Evolutionary conservation across 2,888 invertebrate genomes (phyloP).

Genomic region (Cecidostiba fungosa): DNA sequence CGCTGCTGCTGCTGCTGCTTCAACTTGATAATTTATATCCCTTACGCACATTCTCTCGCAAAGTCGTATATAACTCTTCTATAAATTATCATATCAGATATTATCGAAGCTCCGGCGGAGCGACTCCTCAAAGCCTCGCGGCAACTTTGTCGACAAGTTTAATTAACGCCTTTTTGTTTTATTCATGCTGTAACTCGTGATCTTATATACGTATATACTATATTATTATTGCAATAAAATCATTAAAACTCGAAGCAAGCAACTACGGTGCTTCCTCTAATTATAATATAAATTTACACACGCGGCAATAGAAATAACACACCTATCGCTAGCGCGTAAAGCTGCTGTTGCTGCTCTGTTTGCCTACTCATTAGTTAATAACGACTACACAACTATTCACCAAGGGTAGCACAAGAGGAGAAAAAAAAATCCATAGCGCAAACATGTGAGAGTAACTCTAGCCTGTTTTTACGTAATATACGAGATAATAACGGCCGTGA

Average conservation of each 20-base stretch:
- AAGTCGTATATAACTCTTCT: conserved; percentile 16
- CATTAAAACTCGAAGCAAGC: neutral
- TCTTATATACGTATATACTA: neutral
- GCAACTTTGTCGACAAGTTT: conserved; percentile 46
- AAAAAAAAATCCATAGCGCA: conserved; percentile 3
- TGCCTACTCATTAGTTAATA: neutral
- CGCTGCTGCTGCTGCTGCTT: neutral
- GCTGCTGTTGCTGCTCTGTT: no score
- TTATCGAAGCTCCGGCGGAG: conserved; percentile 19
- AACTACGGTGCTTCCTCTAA: no score
- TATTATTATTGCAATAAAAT: neutral
- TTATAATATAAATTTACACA: no score
- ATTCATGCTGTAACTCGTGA: conserved; percentile 34
- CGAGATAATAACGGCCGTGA: neutral
- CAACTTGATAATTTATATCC: neutral
- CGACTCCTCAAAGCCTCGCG: conserved; percentile 13
- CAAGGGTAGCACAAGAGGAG: no score
- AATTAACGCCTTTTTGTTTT: conserved; percentile 51
- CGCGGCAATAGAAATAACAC: no score
- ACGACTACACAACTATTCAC: neutral
- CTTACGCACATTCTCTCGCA: neutral
- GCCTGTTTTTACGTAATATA: neutral
- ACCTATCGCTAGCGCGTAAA: no score
- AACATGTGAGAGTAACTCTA: conserved; percentile 2
- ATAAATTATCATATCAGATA: conserved; percentile 45